These are phyloP conservation scores for Aporophyla nigra DNA, from an alignment of 2,888 invertebrate species.

Conservation along the genomic window DNA sequence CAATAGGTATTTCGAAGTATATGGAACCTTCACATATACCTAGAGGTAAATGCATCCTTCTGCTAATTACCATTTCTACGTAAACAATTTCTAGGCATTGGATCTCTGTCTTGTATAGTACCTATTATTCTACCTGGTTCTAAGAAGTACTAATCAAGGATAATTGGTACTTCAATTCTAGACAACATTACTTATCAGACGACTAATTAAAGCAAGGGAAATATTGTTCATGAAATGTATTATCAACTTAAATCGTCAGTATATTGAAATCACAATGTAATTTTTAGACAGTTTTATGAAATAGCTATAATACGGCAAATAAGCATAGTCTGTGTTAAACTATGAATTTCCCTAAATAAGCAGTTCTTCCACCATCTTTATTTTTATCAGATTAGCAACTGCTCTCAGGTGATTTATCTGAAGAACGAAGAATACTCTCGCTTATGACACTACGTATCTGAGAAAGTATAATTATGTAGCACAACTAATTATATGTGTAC, in stretches of 20 bases:
- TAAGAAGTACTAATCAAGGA: slow-evolving; percentile 1
- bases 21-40: neutral
- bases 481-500: neutral
- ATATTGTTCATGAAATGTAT: neutral
- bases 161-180: neutral
- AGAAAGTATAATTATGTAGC: neutral
- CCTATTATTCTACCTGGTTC: neutral
- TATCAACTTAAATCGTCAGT: neutral
- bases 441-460: neutral
- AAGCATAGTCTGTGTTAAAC: neutral
- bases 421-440: neutral
- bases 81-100: slow-evolving; percentile 23
- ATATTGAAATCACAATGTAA: neutral
- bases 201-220: neutral
- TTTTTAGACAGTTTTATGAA: neutral
- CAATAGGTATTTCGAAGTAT: neutral
- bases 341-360: neutral
- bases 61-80: neutral
- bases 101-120: neutral
- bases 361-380: neutral
- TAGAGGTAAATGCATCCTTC: neutral
- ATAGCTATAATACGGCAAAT: neutral
- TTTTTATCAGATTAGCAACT: neutral
- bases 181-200: neutral
- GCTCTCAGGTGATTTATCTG: neutral